phyloP scores from a whole-genome alignment of 35 echinoderm and acorn worm genomes.

The Patiria miniata region DNA sequence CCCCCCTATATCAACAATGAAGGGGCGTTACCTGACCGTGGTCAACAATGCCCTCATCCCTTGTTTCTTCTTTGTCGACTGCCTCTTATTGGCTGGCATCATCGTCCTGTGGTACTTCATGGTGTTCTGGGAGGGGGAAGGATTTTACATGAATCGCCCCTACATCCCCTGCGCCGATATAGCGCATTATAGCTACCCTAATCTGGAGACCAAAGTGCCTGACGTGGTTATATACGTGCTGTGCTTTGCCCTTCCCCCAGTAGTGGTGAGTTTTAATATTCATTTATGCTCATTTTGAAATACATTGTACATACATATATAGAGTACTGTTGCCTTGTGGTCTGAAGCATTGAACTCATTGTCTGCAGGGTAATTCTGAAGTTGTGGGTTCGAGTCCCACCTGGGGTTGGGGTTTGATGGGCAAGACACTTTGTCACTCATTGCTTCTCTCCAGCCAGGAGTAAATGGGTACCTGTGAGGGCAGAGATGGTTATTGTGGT shows the following conservation, averaged over 20 bases:
- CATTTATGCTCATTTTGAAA: no score
- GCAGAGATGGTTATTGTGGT: no score
- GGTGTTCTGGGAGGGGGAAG: conserved; percentile 25
- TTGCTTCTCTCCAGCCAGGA: no score
- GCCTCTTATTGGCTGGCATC: conserved; percentile 30
- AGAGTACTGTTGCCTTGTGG: no score
- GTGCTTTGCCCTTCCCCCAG: conserved; percentile 48
- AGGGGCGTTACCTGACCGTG: conserved; percentile 19
- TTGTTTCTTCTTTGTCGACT: conserved; percentile 57
- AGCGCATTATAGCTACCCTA: conserved; percentile 44
- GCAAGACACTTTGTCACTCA: no score
- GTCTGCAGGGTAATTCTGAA: no score
- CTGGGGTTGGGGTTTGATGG: no score
- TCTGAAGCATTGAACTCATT: no score
- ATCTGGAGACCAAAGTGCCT: conserved; percentile 10
- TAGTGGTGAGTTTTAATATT: conserved; percentile 43
- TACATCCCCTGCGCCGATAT: conserved; percentile 43
- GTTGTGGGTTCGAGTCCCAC: no score
- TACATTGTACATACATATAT: no score
- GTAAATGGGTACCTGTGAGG: no score
- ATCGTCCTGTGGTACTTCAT: conserved; percentile 62
- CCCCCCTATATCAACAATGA: conserved; percentile 28
- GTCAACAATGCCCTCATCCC: conserved; percentile 54
- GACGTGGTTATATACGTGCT: conserved; percentile 53
- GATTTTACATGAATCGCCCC: conserved; percentile 7